Percentiles rank a stretch among this genome's conserved stretches.
phyloP scores from a whole-genome alignment of 2,797 vertebrate genomes.

The Sebastes itinus region DNA sequence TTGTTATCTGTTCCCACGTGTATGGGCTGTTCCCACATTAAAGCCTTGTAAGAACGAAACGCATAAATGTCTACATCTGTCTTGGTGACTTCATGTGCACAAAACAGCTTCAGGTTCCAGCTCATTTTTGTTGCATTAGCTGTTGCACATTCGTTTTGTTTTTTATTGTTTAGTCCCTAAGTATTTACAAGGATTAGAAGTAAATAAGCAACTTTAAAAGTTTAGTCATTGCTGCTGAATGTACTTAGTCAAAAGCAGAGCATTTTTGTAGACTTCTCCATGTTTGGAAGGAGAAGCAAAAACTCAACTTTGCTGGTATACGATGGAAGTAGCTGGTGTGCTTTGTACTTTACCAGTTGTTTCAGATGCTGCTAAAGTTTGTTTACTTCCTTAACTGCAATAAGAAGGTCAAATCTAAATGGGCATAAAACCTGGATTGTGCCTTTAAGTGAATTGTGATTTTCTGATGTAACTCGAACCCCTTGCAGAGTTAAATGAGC shows the following conservation, averaged over 20 bases:
- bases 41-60: neutral
- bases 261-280: neutral
- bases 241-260: neutral
- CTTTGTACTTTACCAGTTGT: neutral
- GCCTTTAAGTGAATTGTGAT: neutral
- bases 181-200: neutral
- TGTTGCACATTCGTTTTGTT: neutral
- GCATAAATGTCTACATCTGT: neutral
- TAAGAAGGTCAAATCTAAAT: accelerated
- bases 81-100: neutral
- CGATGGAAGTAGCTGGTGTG: accelerated
- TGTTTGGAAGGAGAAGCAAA: neutral
- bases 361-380: neutral
- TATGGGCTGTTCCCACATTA: neutral
- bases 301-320: neutral
- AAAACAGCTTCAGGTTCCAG: neutral
- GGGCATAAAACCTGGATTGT: neutral
- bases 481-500: neutral
- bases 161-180: neutral
- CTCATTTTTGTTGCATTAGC: neutral
- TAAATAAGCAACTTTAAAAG: neutral
- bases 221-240: neutral
- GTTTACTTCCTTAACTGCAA: neutral
- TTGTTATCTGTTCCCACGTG: neutral
- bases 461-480: neutral